phyloP scores from a whole-genome alignment of 2,113 vertebrate genomes.

The Cromileptes altivelis region DNA sequence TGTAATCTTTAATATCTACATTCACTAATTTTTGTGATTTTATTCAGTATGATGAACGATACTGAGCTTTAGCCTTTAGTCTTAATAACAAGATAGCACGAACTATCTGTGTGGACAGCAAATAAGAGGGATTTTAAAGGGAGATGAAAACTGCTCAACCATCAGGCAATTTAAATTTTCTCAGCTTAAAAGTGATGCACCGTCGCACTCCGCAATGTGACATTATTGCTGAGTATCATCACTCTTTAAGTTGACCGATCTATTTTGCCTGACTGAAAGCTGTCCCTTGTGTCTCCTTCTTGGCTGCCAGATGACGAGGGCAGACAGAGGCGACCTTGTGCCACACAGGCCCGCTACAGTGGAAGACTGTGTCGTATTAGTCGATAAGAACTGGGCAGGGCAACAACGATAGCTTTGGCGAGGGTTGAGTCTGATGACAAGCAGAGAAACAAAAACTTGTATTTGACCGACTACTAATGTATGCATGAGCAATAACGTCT shows the following conservation, averaged over 20 bases:
- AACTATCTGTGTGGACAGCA: neutral
- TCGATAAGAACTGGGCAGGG: conserved; percentile 30
- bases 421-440: conserved; percentile 4
- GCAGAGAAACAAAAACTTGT: conserved; percentile 25
- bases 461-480: conserved; percentile 36
- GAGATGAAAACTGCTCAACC: conserved; percentile 19
- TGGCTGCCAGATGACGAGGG: conserved; percentile 55
- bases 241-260: conserved; percentile 57
- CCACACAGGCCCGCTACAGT: conserved; percentile 14
- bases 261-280: conserved; percentile 60
- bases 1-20: conserved; percentile 37
- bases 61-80: conserved; percentile 24
- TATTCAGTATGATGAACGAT: conserved; percentile 27
- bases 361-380: conserved; percentile 9
- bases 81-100: conserved; percentile 12
- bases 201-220: conserved; percentile 25
- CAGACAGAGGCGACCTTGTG: conserved; percentile 45
- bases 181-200: conserved; percentile 39
- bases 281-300: conserved; percentile 67
- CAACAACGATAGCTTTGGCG: conserved; percentile 18
- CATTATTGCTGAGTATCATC: conserved; percentile 60
- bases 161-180: conserved; percentile 13
- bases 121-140: neutral
- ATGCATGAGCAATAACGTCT: conserved; percentile 68
- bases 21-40: conserved; percentile 7